Base-by-base conservation (phyloP, 2,888 invertebrate species). In the Myopa testacea region DNA sequence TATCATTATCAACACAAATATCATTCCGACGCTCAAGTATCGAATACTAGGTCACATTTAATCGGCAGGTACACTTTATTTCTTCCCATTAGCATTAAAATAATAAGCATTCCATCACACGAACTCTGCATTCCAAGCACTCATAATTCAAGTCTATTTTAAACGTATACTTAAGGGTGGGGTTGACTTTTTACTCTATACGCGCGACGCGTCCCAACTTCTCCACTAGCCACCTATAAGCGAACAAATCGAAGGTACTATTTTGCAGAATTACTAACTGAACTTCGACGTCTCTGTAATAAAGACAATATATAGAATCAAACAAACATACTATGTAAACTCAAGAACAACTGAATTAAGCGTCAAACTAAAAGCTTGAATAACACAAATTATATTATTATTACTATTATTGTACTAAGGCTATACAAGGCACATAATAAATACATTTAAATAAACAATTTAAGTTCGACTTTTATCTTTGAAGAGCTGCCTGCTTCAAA, bases 401-500 rank as follows among this genome's bases (percentile, higher is more conserved):
- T 55, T 55, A 45, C 10, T 45, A 45, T 45, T 10, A 10, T 45
- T 45, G 6, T 45, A 45, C 6, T 45, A 45, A 45, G 45, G 26
- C 26, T 26, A 26, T 26, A 26, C 26, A 45, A 45, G 10, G 10
- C 45, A 8, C 16, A 50, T n/a, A 55, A 55, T 55, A 55, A 55
- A 55, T 55, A 55, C 10, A 55, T 55, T 55, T 55, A 55, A 55
- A 55, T 26, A 26, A 26, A 26, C 26, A 26, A 26, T 26, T 26
- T 26, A 26, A 26, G 26, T 26, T 26, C 26, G 26, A 1, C 26
- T 26, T 26, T 26, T 26, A 26, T 26, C 26, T 26, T 26, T 26
- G 37, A 73, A 12, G 14, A 74, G 62, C 16, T 52, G 34, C 0
- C 78, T 69, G 26, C 68, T 78, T 62, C 74, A 40, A 50, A 70